Evolutionary conservation across 53 echinoderm and acorn worm species (phyloP), one percentile per base, ranked within the genome.

Genomic region (Stichopus horrens): DNA sequence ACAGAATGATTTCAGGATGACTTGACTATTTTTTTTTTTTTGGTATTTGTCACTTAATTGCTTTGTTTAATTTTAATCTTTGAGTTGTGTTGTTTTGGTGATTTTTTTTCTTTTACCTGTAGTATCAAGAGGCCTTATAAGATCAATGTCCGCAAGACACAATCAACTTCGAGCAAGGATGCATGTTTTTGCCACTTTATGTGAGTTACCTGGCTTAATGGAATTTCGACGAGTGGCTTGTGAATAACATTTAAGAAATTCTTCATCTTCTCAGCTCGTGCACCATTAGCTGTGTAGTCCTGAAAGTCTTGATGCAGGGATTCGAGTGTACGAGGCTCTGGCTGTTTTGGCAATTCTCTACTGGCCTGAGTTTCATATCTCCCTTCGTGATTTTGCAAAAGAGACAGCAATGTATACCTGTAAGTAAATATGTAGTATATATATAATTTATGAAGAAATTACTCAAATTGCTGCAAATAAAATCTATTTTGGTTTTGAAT

Each of bases 221-320:
- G 75, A 19, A 75, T 75, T 16, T 75, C 75, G 22, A 75, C 7
- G 5, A 75, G 18, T 75, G 75, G 75, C 75, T 75, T 6, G 8
- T 73, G 74, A 73, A 73, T 73, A 73, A 73, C 74, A 73, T 73
- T 73, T 6, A 4, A 11, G 16, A 73, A 73, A 4, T 73, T 73
- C 22, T 73, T 73, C 74, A 73, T 73, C 74, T 22, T 73, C 74
- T 73, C 74, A 73, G 74, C 19, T 73, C 74, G 5, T 9, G 74
- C 74, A 73, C 74, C 74, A 73, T 73, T 22, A 73, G 74, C 74
- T 73, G 74, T 73, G 74, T 73, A 73, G 74, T 73, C 9, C 74
- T 73, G 13, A 13, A 20, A 13, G 74, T 73, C 74, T 0, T 73
- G 5, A 6, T 73, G 74, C 74, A 73, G 74, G 74, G 74, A 73